Evolutionary conservation across 2,797 vertebrate species (phyloP), one percentile per base, ranked within the genome.

Genomic region (Mareca penelope): DNA sequence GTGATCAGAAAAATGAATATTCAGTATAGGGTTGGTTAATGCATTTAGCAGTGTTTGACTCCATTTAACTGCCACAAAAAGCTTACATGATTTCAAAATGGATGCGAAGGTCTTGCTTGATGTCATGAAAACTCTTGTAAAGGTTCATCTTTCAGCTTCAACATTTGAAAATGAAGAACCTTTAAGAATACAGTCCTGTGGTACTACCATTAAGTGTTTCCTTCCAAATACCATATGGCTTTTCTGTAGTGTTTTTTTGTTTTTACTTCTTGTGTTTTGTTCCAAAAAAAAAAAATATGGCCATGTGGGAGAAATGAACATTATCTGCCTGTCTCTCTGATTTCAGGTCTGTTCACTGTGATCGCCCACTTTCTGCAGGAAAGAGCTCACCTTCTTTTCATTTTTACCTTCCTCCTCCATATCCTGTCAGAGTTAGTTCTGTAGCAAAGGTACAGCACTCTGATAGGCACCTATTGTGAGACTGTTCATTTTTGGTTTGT

Each of bases 381-480:
- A 55, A 19, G 3, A 80, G 23, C 39, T 85, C 73, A 59, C 57
- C 52, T 71, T n/a, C 73, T 68, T 72, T 80, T 78, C 50, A 75
- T n/a, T 91, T 91, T 70, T 55, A 79, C 79, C 77, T 91, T 88
- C 67, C 42, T 84, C 29, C 50, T 91, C 88, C 80, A 88, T 88
- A 91, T 92, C 95, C 94, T 93, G 71, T 82, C 56, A 57, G 67
- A 83, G 40, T 61, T 31, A 50, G 67, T 64, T 72, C 63, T 15
- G 42, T 13, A 52, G 35, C 70, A 76, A 9, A 65, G 59, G 17
- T 4, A 35, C 50, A 79, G 4, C 67, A 39, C 81, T 85, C 77
- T 95, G 80, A 95, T 92, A 88, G 13, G 42, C 19, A 63, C 46
- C 82, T 93, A 79, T 90, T 94, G 77, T 94, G 28, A 91, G 65